A percentile compares a stretch with the other conserved stretches of the same genome.
Evolutionary conservation across 2,113 vertebrate genomes (phyloP).

Genomic region (Microtus pennsylvanicus): DNA sequence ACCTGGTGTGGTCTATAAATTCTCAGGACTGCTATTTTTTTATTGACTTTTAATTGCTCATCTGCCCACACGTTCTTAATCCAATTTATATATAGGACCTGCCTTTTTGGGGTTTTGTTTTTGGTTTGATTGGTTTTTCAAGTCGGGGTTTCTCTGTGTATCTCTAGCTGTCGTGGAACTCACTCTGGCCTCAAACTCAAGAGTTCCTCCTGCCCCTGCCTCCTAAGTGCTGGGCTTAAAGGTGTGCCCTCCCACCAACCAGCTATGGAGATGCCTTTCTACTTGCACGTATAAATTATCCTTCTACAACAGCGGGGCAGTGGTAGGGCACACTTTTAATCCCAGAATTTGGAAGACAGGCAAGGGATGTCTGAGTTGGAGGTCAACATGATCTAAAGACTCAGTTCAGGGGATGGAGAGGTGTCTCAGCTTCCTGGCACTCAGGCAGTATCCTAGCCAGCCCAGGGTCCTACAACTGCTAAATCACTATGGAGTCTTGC

Average conservation of each 20-base stretch:
- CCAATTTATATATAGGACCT: neutral
- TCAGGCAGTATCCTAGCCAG: too few species aligned
- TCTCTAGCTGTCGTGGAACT: neutral
- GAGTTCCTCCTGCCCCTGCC: neutral
- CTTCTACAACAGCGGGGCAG: neutral
- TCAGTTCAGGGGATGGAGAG: neutral
- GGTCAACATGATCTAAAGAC: neutral
- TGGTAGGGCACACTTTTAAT: neutral
- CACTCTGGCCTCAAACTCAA: neutral
- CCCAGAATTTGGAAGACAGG: neutral
- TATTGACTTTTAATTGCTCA: neutral
- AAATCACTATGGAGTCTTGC: too few species aligned
- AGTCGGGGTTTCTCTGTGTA: neutral
- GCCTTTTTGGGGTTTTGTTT: neutral
- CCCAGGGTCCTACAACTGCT: too few species aligned
- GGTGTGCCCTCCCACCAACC: too few species aligned
- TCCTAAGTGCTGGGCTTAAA: neutral
- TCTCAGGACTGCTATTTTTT: neutral
- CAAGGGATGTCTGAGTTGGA: neutral
- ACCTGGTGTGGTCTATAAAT: neutral
- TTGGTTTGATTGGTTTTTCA: neutral
- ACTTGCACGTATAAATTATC: neutral
- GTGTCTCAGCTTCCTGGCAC: too few species aligned
- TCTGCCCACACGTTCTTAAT: neutral
- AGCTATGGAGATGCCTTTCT: neutral